phyloP scores from a whole-genome alignment of 2,113 vertebrate genomes.

The Rhinogobius similis region DNA sequence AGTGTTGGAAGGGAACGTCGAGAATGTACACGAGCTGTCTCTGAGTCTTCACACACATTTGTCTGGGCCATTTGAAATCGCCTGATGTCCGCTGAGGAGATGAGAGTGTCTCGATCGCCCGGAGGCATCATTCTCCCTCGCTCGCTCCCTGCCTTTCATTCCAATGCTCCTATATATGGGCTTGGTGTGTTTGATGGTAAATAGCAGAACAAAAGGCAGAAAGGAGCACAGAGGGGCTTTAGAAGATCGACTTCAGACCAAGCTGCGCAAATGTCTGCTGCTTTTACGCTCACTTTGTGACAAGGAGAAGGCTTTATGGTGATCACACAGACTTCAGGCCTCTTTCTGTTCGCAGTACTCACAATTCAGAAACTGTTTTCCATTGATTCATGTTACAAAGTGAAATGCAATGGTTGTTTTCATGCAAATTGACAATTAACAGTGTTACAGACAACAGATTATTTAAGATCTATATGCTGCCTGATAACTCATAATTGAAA shows the following conservation, averaged over 20 bases:
- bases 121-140: constrained; percentile 27
- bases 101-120: constrained; percentile 33
- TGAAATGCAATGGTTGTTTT: neutral
- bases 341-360: neutral
- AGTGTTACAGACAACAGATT: too few relatives aligned
- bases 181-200: constrained; percentile 48
- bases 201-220: constrained; percentile 36
- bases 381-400: neutral
- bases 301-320: constrained; percentile 8
- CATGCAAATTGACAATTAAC: neutral
- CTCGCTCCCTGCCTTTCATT: constrained; percentile 14
- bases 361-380: neutral
- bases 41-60: constrained; percentile 25
- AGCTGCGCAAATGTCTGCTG: constrained; percentile 12
- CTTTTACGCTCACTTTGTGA: constrained; percentile 30
- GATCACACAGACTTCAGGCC: constrained; percentile 16
- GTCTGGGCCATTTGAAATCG: constrained; percentile 26
- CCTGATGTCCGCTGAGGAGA: constrained; percentile 20
- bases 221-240: constrained; percentile 23
- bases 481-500: too few relatives aligned
- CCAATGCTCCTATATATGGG: constrained; percentile 9
- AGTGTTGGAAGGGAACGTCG: neutral
- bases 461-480: too few relatives aligned
- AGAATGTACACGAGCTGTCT: constrained; percentile 6
- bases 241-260: constrained; percentile 28